Conservation (phyloP, 2,113 vertebrate species). For the Rattus norvegicus region GRCr8 NC_086022.1:107031501-107032000, state of each 20-base stretch:
- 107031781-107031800: neutral
- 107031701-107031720: neutral
- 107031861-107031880: neutral
- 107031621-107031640: too few relatives aligned
- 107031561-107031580: too few relatives aligned
- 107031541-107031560: neutral
- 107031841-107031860: neutral
- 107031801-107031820: too few relatives aligned
- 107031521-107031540: neutral
- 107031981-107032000: neutral
- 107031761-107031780: neutral
- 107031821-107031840: neutral
- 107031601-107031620: too few relatives aligned
- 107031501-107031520: neutral
- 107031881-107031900: neutral
- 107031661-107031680: neutral
- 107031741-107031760: neutral
- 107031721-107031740: neutral
- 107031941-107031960: neutral
- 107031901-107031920: neutral
- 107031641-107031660: neutral
- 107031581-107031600: too few relatives aligned
- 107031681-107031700: neutral
- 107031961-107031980: neutral
- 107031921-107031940: neutral